Percentiles rank a stretch among this genome's conserved stretches.
These are phyloP conservation scores for Mesocentrotus franciscanus DNA, from an alignment of 53 echinoderm and acorn worm species.

Conservation along the genomic window DNA sequence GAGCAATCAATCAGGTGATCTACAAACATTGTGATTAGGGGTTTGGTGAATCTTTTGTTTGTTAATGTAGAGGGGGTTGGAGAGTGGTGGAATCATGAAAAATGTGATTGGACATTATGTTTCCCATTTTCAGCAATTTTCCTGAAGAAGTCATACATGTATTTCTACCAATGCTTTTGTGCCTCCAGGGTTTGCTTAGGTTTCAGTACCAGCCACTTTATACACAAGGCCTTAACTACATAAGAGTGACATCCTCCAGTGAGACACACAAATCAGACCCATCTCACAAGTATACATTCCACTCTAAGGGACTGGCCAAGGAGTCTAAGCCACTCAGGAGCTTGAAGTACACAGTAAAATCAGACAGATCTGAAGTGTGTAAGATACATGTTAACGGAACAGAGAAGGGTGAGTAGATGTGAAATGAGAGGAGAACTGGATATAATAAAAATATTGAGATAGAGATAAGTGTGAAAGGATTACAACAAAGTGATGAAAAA, in stretches of 20 bases:
- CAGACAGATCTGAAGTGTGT: constrained; percentile 84
- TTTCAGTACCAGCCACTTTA: constrained; percentile 83
- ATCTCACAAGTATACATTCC: not conserved
- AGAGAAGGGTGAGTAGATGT: constrained; percentile 43
- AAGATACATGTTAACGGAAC: constrained; percentile 79
- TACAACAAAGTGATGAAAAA: not conserved
- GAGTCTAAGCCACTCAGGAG: constrained; percentile 10
- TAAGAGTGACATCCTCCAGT: constrained; percentile 80
- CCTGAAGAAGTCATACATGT: not conserved
- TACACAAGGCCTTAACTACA: constrained; percentile 60
- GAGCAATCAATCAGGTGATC: too few species aligned
- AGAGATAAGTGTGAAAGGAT: too few species aligned
- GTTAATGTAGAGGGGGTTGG: too few species aligned
- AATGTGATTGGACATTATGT: too few species aligned
- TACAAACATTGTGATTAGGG: too few species aligned
- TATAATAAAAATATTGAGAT: too few species aligned
- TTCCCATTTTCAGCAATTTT: too few species aligned
- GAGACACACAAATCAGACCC: constrained; percentile 50
- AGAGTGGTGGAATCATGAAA: too few species aligned
- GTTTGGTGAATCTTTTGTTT: too few species aligned
- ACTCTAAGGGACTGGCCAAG: constrained; percentile 24
- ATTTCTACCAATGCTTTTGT: not conserved
- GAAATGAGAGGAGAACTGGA: too few species aligned
- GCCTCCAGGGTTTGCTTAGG: constrained; percentile 77
- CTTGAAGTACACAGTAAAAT: constrained; percentile 35